These are phyloP conservation scores for Takifugu ocellatus DNA, from an alignment of 2,797 vertebrate genomes.

Conservation along the genomic window DNA sequence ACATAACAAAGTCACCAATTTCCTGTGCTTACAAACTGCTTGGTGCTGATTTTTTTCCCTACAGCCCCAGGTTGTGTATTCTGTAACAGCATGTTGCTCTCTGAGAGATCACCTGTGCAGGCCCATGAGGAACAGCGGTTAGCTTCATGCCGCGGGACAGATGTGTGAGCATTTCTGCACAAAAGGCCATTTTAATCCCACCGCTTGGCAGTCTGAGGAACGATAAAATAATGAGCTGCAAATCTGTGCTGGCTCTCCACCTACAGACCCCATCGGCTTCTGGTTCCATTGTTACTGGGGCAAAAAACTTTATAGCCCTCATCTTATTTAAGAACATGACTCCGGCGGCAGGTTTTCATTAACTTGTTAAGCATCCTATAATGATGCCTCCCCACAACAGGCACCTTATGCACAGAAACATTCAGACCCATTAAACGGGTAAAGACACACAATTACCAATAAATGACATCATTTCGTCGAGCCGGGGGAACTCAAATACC, in stretches of 20 bases:
- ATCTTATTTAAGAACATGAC: slow-evolving; percentile 3
- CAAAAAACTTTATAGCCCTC: slow-evolving; percentile 8
- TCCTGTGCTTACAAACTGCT: slow-evolving; percentile 9
- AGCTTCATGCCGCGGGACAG: background rate
- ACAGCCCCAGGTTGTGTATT: slow-evolving; percentile 14
- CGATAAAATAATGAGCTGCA: too few species aligned
- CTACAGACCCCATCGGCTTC: slow-evolving; percentile 10
- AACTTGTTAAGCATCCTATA: slow-evolving; percentile 4
- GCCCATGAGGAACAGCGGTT: background rate
- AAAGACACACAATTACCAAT: background rate
- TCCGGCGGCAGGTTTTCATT: slow-evolving; percentile 14
- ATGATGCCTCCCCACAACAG: slow-evolving; percentile 1
- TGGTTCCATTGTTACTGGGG: slow-evolving; percentile 13
- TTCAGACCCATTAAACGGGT: slow-evolving; percentile 11
- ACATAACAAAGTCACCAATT: slow-evolving; percentile 32
- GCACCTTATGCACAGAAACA: slow-evolving; percentile 1
- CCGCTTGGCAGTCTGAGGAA: too few species aligned
- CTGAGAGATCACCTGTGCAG: slow-evolving; percentile 3
- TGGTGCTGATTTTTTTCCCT: slow-evolving; percentile 14
- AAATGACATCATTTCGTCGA: background rate
- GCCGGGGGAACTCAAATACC: slow-evolving; percentile 6
- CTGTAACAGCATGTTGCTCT: slow-evolving; percentile 10
- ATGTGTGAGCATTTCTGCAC: background rate
- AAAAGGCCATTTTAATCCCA: background rate
- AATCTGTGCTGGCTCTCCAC: background rate